phyloP scores from a whole-genome alignment of 2,113 vertebrate species.

The Menura novaehollandiae region DNA sequence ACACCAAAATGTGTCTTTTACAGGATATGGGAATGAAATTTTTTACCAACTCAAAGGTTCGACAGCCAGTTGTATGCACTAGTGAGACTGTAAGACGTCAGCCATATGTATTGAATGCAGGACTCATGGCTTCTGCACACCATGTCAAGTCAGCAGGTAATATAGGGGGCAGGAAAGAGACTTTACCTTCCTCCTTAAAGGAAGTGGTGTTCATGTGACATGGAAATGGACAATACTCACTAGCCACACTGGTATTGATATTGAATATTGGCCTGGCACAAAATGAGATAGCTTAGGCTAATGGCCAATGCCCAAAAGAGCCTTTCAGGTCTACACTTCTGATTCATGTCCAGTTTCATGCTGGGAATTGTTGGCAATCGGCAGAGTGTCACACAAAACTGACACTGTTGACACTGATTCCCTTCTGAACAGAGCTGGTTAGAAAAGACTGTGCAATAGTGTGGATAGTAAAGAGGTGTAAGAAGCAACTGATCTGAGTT shows the following conservation, averaged over 20 bases:
- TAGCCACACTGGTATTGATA: neutral
- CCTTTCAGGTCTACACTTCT: neutral
- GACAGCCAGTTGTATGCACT: constrained; percentile 47
- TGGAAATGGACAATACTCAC: neutral
- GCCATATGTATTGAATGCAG: neutral
- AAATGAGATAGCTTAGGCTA: neutral
- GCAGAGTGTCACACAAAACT: neutral
- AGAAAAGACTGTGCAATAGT: neutral
- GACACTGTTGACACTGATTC: neutral
- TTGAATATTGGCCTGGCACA: neutral
- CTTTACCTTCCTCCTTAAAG: neutral
- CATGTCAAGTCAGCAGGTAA: constrained; percentile 23
- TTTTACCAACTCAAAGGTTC: constrained; percentile 60
- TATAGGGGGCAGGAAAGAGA: neutral
- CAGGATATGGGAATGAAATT: constrained; percentile 65
- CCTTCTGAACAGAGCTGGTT: neutral
- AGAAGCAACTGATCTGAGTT: neutral
- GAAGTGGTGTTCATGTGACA: neutral
- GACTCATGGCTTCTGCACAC: neutral
- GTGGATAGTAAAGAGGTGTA: neutral
- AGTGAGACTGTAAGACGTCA: constrained; percentile 7
- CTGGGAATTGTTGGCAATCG: neutral
- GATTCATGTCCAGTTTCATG: neutral
- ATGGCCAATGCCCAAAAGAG: neutral
- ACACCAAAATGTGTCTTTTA: neutral